Evolutionary conservation across 2,113 vertebrate species (phyloP).

Genomic region (Oreochromis niloticus): DNA sequence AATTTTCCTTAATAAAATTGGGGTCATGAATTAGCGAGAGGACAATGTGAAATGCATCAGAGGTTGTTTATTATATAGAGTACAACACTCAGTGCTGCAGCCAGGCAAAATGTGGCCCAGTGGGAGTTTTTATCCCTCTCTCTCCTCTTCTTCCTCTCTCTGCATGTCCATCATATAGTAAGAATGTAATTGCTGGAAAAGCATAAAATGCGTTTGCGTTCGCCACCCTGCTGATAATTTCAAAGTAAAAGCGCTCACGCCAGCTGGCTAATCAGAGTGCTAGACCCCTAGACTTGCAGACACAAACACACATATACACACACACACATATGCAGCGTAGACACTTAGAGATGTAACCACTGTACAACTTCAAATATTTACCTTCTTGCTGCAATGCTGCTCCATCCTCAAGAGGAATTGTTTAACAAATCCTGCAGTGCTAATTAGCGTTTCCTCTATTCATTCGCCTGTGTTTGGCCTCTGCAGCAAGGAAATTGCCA

Average conservation of each 20-base stretch:
- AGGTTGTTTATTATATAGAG: conserved; percentile 41
- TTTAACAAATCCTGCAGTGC: conserved; percentile 50
- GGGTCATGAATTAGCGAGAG: conserved; percentile 59
- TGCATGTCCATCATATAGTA: conserved; percentile 40
- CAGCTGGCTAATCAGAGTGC: conserved; percentile 1
- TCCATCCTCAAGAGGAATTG: conserved; percentile 36
- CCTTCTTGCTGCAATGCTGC: conserved; percentile 33
- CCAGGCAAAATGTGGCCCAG: conserved; percentile 23
- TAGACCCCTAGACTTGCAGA: not conserved
- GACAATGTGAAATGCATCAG: conserved; percentile 36
- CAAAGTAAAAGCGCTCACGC: conserved; percentile 3
- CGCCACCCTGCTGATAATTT: conserved; percentile 37
- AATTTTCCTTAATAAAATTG: conserved; percentile 53
- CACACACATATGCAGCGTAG: not conserved
- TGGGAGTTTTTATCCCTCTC: conserved; percentile 27
- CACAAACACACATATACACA: not conserved
- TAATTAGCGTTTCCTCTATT: conserved; percentile 45
- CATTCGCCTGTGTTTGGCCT: not conserved
- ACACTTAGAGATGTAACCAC: conserved; percentile 17
- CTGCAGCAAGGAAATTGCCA: conserved; percentile 22
- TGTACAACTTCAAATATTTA: conserved; percentile 50
- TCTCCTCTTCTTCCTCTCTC: not conserved
- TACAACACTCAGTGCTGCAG: conserved; percentile 29
- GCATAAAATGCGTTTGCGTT: conserved; percentile 15
- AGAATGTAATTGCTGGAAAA: conserved; percentile 43